Base-by-base conservation (phyloP, 2,888 invertebrate species). In the Melipona beecheii region DNA sequence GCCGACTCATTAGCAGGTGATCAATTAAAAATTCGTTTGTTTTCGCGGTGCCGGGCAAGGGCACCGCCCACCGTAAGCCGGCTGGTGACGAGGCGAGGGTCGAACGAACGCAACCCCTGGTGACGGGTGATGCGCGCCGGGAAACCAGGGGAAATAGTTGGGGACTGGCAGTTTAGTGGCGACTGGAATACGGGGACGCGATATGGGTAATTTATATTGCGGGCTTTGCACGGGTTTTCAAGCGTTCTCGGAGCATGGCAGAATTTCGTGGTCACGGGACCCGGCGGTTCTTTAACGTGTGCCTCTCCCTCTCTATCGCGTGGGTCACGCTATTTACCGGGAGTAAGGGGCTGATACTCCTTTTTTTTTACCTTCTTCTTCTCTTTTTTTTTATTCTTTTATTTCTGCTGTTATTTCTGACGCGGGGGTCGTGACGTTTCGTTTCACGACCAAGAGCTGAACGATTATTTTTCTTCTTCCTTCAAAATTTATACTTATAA, bases 1-100 rank as follows among this genome's bases (percentile, higher is more conserved):
- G 89, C 86, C 83, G 85, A 91, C 92, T 93, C 93, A 93, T 94
- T 93, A 94, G 92, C 92, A 85, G 89, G 92, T 90, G 92, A 93
- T 93, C 93, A 93, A 93, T 93, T 93, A 92, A 93, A 93, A 92
- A 93, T 90, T 91, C 90, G 90, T 90, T 91, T 90, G 91, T 91
- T 92, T 89, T 86, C 86, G 78, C 83, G 83, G 84, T 62, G 76
- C 74, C 49, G 65, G 66, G 70, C 80, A 80, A 76, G 70, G 81
- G 88, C 60, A 64, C 86, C 85, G 87, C 84, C 86, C 86, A 86
- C 81, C 83, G 43, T 77, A 83, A 77, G 81, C 83, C 64, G 77
- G 79, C 77, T 82, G 73, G 78, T 78, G 72, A 81, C 75, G 78
- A n/a, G n/a, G 49, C 76, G 83, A 85, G 83, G 79, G 83, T 84